Evolutionary conservation across 2,888 invertebrate genomes (phyloP).

Genomic region (Euphydryas editha): DNA sequence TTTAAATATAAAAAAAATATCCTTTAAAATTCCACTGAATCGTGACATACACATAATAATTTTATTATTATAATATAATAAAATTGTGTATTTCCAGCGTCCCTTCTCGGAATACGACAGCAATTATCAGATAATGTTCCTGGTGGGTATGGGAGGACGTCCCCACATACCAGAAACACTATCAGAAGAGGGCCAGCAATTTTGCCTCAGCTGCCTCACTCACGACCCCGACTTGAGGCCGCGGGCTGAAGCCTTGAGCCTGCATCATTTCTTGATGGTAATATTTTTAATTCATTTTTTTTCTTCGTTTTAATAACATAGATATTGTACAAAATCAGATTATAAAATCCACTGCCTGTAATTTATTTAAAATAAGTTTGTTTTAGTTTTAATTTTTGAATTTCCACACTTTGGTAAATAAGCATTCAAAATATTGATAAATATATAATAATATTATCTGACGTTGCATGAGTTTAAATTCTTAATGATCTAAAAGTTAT

Average conservation of each 20-base stretch:
- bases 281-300: background rate
- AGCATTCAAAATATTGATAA: too few relatives aligned
- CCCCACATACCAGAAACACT: slow-evolving; percentile 90
- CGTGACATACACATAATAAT: too few relatives aligned
- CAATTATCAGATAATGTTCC: slow-evolving; percentile 97
- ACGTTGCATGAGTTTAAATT: too few relatives aligned
- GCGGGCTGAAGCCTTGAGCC: slow-evolving; percentile 87
- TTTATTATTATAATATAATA: background rate
- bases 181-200: slow-evolving; percentile 92
- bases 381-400: too few relatives aligned
- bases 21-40: too few relatives aligned
- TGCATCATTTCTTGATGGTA: slow-evolving; percentile 91
- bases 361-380: too few relatives aligned
- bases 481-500: too few relatives aligned
- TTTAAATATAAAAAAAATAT: too few relatives aligned
- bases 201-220: slow-evolving; percentile 90
- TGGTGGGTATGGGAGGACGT: slow-evolving; percentile 95
- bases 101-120: slow-evolving; percentile 97
- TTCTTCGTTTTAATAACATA: background rate
- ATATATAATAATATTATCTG: too few relatives aligned
- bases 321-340: too few relatives aligned
- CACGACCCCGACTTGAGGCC: slow-evolving; percentile 91
- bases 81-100: slow-evolving; percentile 78
- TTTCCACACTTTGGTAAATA: too few relatives aligned
- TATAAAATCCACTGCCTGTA: too few relatives aligned